Evolutionary conservation across 92 coral and sea anemone species (phyloP), one percentile per base, ranked within the genome.

Genomic region (Virgularia gustaviana): DNA sequence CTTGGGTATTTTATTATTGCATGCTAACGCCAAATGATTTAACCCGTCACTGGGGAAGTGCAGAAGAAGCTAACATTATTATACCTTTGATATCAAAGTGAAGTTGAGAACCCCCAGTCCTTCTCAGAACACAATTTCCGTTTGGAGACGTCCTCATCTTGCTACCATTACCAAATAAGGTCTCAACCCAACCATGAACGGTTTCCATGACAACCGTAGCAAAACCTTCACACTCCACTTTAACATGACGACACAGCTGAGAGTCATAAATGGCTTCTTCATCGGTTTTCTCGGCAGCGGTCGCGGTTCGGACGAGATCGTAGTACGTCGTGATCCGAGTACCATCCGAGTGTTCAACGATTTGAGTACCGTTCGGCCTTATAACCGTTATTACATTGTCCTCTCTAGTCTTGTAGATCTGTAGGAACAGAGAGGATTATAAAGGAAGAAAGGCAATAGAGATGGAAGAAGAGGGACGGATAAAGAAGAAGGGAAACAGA

Each of bases 341-440:
- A 20, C 99, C 96, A 67, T 94, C 99, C 39, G 91, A 87, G 86
- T 94, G 99, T 57, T 94, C 99, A 6, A 89, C 99, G 57, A 87
- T 79, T 27, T 84, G 72, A 22, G 96, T 81, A 2, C 90, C 90
- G 8, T 94, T 84, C 6, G 90, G 94, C 19, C 87, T 83, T 36
- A 84, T 88, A 25, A 94, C 86, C 9, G 81, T 85, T 16, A 94
- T 80, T 2, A 94, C 99, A 70, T 94, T 94, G 73, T 94, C 99
- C 49, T 89, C 99, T 15, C 99, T 85, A 7, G 89, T 89, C 62
- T 78, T 88, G 54, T 89, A 73, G 33, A 85, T 89, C 99, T 94
- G n/a, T n/a, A n/a, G n/a, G n/a, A n/a, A n/a, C n/a, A n/a, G n/a
- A n/a, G n/a, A n/a, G n/a, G n/a, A n/a, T n/a, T n/a, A n/a, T n/a